These are phyloP conservation scores for Nomada fucata DNA, from an alignment of 2,888 invertebrate species.

Conservation along the genomic window DNA sequence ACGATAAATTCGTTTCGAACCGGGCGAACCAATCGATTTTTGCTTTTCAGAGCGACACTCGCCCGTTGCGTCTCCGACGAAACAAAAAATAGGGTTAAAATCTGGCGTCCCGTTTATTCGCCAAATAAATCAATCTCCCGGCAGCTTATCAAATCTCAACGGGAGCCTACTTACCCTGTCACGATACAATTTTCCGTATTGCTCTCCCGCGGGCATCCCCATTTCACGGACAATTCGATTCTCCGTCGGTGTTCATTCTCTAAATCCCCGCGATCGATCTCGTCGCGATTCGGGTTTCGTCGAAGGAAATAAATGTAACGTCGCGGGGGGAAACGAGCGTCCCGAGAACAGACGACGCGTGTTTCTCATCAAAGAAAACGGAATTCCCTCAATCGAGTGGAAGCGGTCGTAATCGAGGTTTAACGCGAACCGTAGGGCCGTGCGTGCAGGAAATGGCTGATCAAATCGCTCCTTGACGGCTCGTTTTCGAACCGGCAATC, in stretches of 20 bases:
- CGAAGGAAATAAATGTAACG: not conserved
- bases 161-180: slow-evolving; percentile 28
- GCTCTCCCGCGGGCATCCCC: slow-evolving; percentile 39
- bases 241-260: slow-evolving; percentile 1
- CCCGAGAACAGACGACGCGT: slow-evolving; percentile 35
- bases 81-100: slow-evolving; percentile 4
- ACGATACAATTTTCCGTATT: slow-evolving; percentile 34
- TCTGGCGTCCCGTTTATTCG: slow-evolving; percentile 12
- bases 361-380: slow-evolving; percentile 42
- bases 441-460: slow-evolving; percentile 44
- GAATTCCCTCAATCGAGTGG: slow-evolving; percentile 53
- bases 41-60: not conserved
- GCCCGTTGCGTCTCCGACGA: too few species aligned
- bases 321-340: slow-evolving; percentile 31
- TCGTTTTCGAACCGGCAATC: slow-evolving; percentile 33
- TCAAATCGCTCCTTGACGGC: slow-evolving; percentile 43
- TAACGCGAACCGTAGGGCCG: slow-evolving; percentile 47
- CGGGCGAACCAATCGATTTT: not conserved
- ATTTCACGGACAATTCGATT: slow-evolving; percentile 11
- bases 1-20: not conserved
- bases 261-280: not conserved
- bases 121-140: slow-evolving; percentile 51
- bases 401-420: slow-evolving; percentile 46
- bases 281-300: not conserved
- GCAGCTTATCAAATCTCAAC: slow-evolving; percentile 29